These are phyloP conservation scores for Buphagus erythrorhynchus DNA, from an alignment of 2,797 vertebrate genomes.

Conservation along the genomic window DNA sequence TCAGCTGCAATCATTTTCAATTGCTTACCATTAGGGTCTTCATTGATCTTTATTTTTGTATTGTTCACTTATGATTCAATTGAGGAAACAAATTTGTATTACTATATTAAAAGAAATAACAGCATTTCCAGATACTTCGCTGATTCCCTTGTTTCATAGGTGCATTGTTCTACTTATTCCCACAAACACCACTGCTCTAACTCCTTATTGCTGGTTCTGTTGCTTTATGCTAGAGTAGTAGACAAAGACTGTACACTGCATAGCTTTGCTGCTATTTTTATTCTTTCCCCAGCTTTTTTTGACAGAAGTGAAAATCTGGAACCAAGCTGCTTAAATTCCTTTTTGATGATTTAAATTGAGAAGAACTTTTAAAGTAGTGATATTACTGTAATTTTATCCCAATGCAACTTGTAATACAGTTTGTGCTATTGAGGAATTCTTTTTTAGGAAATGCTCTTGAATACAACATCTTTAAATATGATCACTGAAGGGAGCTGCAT, in stretches of 20 bases:
- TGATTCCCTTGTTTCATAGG: background rate
- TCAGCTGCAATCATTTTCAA: background rate
- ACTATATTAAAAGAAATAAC: background rate
- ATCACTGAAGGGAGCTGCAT: background rate
- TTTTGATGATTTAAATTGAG: background rate
- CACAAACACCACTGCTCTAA: background rate
- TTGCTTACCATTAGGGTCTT: background rate
- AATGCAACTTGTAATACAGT: background rate
- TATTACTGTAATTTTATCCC: background rate
- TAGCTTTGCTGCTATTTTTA: background rate
- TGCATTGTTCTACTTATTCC: background rate
- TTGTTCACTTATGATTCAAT: background rate
- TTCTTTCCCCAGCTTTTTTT: background rate
- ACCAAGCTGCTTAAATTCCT: background rate
- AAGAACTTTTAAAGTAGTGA: background rate
- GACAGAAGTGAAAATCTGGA: background rate
- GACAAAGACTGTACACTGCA: constrained; percentile 38
- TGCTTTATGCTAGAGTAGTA: background rate
- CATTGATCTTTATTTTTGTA: background rate
- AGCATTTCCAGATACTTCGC: background rate
- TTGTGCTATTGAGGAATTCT: background rate
- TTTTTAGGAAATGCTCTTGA: background rate
- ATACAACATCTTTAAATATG: background rate
- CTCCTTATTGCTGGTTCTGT: background rate
- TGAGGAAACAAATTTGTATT: background rate